phyloP scores from a whole-genome alignment of 2,888 invertebrate species.

The Marasmarcha lunaedactyla region DNA sequence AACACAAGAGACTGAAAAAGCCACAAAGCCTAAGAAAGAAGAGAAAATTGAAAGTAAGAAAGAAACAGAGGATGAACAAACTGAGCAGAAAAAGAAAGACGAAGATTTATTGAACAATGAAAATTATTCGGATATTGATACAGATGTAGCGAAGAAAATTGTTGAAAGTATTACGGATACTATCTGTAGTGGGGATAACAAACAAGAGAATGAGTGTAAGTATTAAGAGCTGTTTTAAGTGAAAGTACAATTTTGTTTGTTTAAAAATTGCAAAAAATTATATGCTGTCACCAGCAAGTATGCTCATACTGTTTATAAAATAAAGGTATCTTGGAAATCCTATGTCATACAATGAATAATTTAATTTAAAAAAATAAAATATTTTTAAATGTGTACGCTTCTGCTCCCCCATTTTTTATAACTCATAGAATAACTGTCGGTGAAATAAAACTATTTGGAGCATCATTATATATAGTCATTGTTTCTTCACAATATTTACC shows the following conservation, averaged over 20 bases:
- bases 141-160: conserved; percentile 91
- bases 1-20: conserved; percentile 37
- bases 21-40: conserved; percentile 33
- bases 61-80: conserved; percentile 25
- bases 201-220: conserved; percentile 74
- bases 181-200: conserved; percentile 77
- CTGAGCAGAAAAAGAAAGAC: conserved; percentile 25
- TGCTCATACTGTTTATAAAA: background rate
- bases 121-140: conserved; percentile 72
- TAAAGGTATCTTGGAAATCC: background rate
- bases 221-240: too few relatives aligned
- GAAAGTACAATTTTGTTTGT: too few relatives aligned
- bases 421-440: too few relatives aligned
- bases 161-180: conserved; percentile 89
- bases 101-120: conserved; percentile 51
- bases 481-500: too few relatives aligned
- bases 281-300: background rate
- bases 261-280: too few relatives aligned
- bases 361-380: too few relatives aligned
- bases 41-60: conserved; percentile 16
- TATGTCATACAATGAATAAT: background rate
- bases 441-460: too few relatives aligned
- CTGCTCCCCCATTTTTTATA: too few relatives aligned
- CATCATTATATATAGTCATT: too few relatives aligned
- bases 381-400: too few relatives aligned